A percentile compares a stretch with the other conserved stretches of the same genome.
These are phyloP conservation scores for Triplophysa bombifrons DNA, from an alignment of 2,797 vertebrate species.

Conservation along the genomic window DNA sequence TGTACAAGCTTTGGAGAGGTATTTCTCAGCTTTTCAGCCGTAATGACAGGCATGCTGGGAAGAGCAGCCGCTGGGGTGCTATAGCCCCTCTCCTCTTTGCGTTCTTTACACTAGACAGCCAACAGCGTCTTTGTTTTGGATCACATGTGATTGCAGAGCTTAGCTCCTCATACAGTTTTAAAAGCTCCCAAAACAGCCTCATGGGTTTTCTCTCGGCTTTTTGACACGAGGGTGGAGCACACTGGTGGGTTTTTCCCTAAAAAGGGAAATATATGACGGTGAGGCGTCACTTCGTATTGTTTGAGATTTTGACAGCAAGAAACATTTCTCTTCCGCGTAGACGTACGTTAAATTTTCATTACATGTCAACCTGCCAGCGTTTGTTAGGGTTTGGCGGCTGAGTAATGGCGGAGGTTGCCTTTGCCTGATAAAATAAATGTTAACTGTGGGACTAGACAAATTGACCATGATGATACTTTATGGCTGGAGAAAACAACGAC, in stretches of 20 bases:
- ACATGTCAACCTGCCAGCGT: slow-evolving; percentile 15
- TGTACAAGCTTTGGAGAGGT: neutral
- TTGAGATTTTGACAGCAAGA: slow-evolving; percentile 31
- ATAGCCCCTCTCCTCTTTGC: neutral
- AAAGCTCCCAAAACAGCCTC: slow-evolving; percentile 20
- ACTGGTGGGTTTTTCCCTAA: neutral
- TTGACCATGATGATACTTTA: slow-evolving; percentile 5
- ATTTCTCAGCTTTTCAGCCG: slow-evolving; percentile 10
- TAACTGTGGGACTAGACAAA: slow-evolving; percentile 20
- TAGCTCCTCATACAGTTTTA: slow-evolving; percentile 31
- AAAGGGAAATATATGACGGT: slow-evolving; percentile 7
- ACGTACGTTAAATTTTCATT: slow-evolving; percentile 34
- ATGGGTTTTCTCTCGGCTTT: slow-evolving; percentile 27
- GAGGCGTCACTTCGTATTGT: slow-evolving; percentile 19
- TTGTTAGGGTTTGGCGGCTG: slow-evolving; percentile 31
- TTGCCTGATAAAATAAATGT: slow-evolving; percentile 25
- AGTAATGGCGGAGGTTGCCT: slow-evolving; percentile 28
- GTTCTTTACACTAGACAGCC: slow-evolving; percentile 15
- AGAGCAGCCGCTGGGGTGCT: neutral
- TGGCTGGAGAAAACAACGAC: slow-evolving; percentile 3
- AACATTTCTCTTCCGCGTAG: slow-evolving; percentile 27
- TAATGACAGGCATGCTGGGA: slow-evolving; percentile 10
- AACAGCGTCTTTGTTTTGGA: slow-evolving; percentile 17
- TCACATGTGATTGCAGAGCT: slow-evolving; percentile 15
- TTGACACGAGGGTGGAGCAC: slow-evolving; percentile 15